Evolutionary conservation across 2,888 invertebrate species (phyloP).

Genomic region (Andrena marginata): DNA sequence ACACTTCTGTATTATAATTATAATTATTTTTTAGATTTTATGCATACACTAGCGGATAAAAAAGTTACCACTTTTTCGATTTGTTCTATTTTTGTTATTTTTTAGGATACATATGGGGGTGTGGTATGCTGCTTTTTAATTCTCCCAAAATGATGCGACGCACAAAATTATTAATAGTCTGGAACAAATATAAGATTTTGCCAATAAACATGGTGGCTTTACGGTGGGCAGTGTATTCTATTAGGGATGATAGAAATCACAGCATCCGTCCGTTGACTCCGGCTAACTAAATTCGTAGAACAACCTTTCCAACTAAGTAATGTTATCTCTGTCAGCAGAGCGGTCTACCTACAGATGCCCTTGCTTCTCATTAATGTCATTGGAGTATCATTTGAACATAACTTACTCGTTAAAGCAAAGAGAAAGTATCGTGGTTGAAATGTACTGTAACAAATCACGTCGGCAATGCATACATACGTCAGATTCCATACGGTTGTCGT

Average conservation of each 20-base stretch:
- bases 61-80: too few relatives aligned
- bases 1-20: too few relatives aligned
- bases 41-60: too few relatives aligned
- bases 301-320: slow-evolving; percentile 17
- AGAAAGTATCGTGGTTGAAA: slow-evolving; percentile 52
- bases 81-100: too few relatives aligned
- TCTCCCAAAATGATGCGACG: too few relatives aligned
- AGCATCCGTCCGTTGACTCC: background rate
- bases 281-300: slow-evolving; percentile 16
- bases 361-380: slow-evolving; percentile 20
- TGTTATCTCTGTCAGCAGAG: slow-evolving; percentile 23
- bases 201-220: too few relatives aligned
- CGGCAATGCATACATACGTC: slow-evolving; percentile 36
- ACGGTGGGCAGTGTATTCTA: background rate
- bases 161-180: too few relatives aligned
- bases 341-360: background rate
- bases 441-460: slow-evolving; percentile 3
- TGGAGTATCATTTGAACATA: slow-evolving; percentile 26
- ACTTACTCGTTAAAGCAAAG: slow-evolving; percentile 40
- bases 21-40: background rate
- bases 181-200: too few relatives aligned
- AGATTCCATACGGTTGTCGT: slow-evolving; percentile 63
- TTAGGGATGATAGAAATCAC: background rate
- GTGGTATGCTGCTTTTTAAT: too few relatives aligned
- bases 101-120: too few relatives aligned